Conservation (phyloP, 2,113 vertebrate species). For the Cryptomyrus ogoouensis region DNA sequence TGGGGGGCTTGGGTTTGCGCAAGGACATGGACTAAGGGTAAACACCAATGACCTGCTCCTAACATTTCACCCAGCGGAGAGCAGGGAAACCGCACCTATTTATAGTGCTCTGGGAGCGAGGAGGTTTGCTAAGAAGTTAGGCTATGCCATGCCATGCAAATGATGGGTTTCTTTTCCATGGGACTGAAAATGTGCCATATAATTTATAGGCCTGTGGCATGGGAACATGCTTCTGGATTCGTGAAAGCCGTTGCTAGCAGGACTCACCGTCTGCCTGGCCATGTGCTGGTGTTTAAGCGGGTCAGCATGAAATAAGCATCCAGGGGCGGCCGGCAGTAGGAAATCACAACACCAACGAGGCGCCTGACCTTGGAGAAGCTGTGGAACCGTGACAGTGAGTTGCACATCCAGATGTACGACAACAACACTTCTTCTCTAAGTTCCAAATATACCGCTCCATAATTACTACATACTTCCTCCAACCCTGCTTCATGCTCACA, state of each 20-base stretch:
- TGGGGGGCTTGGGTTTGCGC: background rate
- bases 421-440: background rate
- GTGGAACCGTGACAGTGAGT: background rate
- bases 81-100: background rate
- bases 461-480: background rate
- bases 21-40: background rate
- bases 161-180: slow-evolving; percentile 26
- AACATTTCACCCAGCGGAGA: background rate
- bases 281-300: background rate
- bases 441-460: background rate
- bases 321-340: background rate
- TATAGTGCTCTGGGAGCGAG: slow-evolving; percentile 8
- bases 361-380: background rate
- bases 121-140: slow-evolving; percentile 12
- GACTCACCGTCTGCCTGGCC: background rate
- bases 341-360: background rate
- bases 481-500: background rate
- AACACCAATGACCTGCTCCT: background rate
- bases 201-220: background rate
- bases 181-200: background rate
- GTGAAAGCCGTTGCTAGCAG: background rate
- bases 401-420: background rate
- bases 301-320: background rate
- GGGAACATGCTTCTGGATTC: background rate
- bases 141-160: slow-evolving; percentile 9